phyloP scores from a whole-genome alignment of 2,113 vertebrate species.

The Zeus faber region DNA sequence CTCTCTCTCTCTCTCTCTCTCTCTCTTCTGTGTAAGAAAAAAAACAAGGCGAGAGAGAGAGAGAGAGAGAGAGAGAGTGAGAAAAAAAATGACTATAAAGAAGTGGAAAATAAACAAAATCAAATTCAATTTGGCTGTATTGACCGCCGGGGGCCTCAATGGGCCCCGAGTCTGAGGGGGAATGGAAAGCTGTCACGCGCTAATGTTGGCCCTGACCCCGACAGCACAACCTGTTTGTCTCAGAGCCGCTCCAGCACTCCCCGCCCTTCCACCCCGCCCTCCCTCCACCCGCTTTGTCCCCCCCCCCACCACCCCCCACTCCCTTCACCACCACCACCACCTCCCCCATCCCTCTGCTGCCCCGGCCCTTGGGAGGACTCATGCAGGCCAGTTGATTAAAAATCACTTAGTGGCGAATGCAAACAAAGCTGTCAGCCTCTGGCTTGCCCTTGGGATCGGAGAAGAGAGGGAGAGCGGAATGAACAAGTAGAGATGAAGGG shows the following conservation, averaged over 20 bases:
- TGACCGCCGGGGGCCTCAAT: not conserved
- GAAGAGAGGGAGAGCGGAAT: conserved; percentile 11
- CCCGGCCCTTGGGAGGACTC: conserved; percentile 58
- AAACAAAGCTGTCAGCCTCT: conserved; percentile 72
- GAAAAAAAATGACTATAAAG: not conserved
- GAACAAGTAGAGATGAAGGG: conserved; percentile 22
- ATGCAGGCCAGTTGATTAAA: conserved; percentile 73
- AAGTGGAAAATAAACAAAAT: conserved; percentile 2
- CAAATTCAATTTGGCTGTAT: not conserved
- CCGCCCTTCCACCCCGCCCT: not conserved
- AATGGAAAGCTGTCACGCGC: not conserved
- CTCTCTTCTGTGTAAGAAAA: no score
- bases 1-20: not conserved
- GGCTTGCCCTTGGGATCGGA: conserved; percentile 63
- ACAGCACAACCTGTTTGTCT: conserved; percentile 6
- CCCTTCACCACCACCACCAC: conserved; percentile 24
- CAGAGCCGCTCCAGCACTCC: not conserved
- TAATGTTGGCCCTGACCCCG: not conserved
- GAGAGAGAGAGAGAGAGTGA: not conserved
- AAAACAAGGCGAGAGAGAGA: not conserved
- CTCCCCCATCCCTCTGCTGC: conserved; percentile 43
- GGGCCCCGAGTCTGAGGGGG: not conserved
- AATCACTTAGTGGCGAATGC: conserved; percentile 71
- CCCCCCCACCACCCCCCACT: conserved; percentile 15
- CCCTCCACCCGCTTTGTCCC: not conserved